Percentiles rank a stretch among this genome's conserved stretches.
Conservation (phyloP, 2,113 vertebrate genomes). For the Chelonoidis abingdonii region DNA sequence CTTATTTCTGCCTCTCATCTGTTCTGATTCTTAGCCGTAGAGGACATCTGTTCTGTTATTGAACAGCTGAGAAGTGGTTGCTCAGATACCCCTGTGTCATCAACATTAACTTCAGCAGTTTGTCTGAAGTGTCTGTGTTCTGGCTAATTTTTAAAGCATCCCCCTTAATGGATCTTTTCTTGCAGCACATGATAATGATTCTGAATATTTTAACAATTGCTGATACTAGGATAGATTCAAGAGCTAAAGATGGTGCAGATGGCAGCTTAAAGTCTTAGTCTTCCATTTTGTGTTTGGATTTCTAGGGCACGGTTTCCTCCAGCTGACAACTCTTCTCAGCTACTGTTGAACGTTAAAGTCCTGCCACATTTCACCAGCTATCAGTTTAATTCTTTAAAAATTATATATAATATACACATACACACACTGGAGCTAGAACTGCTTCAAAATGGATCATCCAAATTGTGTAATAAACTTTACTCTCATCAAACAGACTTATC, state of each 20-base stretch:
- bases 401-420: neutral
- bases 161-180: neutral
- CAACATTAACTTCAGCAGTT: neutral
- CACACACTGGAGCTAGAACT: neutral
- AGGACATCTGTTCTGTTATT: conserved; percentile 24
- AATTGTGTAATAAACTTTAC: neutral
- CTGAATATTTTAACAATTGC: neutral
- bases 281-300: neutral
- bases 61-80: conserved; percentile 24
- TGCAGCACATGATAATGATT: neutral
- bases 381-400: neutral
- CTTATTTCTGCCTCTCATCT: neutral
- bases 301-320: neutral
- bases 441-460: neutral
- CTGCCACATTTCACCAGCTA: neutral
- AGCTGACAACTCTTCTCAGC: neutral
- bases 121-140: neutral
- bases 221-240: neutral
- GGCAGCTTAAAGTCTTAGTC: neutral
- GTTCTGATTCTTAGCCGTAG: neutral
- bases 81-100: neutral
- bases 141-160: neutral
- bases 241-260: neutral
- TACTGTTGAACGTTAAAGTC: neutral
- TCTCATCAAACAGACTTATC: neutral